Percentiles rank a stretch among this genome's conserved stretches.
phyloP scores from a whole-genome alignment of 1,140 invertebrate species.

The Orussus abietinus region DNA sequence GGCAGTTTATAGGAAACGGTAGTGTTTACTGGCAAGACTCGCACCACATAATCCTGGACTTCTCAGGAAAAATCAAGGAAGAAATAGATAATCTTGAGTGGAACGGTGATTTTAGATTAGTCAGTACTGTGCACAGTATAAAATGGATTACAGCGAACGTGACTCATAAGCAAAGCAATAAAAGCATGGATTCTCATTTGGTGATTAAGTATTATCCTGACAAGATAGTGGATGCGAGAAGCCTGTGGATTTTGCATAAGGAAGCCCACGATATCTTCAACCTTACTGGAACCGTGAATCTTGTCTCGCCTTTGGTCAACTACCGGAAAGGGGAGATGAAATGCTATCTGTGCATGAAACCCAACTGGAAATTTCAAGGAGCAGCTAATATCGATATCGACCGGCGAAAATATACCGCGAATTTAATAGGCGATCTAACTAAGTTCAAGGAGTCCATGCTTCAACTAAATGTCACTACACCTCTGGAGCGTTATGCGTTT shows the following conservation, averaged over 20 bases:
- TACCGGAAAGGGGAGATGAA: constrained; percentile 63
- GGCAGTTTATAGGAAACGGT: constrained; percentile 44
- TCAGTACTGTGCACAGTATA: constrained; percentile 58
- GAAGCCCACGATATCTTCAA: constrained; percentile 44
- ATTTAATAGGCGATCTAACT: constrained; percentile 37
- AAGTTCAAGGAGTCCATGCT: constrained; percentile 45
- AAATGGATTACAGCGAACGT: constrained; percentile 55
- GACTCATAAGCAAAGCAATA: constrained; percentile 53
- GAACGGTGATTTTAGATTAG: constrained; percentile 52
- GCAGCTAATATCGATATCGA: constrained; percentile 66
- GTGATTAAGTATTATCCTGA: constrained; percentile 53
- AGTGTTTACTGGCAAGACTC: constrained; percentile 58
- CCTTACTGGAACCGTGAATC: constrained; percentile 55
- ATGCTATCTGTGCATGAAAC: constrained; percentile 60
- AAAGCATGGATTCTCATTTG: constrained; percentile 53
- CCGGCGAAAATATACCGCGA: constrained; percentile 61
- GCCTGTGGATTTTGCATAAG: constrained; percentile 54
- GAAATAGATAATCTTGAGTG: constrained; percentile 41
- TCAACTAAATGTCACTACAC: constrained; percentile 67
- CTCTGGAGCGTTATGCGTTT: constrained; percentile 61
- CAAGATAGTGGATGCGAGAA: constrained; percentile 55
- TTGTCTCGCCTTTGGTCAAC: constrained; percentile 59
- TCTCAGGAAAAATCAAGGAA: constrained; percentile 48
- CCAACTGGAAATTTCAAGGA: constrained; percentile 60
- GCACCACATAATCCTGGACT: constrained; percentile 53